phyloP scores from a whole-genome alignment of 2,113 vertebrate genomes.

The Poecile atricapillus region DNA sequence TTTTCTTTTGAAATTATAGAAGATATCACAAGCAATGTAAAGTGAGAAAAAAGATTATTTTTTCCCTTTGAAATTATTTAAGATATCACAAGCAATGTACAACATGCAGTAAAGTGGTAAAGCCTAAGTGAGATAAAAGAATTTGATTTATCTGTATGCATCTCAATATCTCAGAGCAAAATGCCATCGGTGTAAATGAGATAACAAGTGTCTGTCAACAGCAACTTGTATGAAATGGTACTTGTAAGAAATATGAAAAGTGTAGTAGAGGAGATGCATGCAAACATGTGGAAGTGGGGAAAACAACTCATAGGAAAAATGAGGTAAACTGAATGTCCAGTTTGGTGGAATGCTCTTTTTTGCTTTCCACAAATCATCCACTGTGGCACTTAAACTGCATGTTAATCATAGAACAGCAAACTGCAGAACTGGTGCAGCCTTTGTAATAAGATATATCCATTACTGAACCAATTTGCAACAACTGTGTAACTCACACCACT shows the following conservation, averaged over 20 bases:
- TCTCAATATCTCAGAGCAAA: not conserved
- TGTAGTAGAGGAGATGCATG: not conserved
- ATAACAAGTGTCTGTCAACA: not conserved
- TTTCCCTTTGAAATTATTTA: not conserved
- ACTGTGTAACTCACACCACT: not conserved
- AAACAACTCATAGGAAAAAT: not conserved
- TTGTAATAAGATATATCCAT: not conserved
- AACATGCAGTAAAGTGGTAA: not conserved
- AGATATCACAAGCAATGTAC: not conserved
- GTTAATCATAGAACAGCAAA: not conserved
- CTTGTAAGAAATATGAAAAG: not conserved
- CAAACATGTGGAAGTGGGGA: not conserved
- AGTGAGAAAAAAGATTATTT: not conserved
- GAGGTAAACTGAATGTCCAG: not conserved
- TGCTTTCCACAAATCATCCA: not conserved
- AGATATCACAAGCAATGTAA: not conserved
- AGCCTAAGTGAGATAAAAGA: not conserved
- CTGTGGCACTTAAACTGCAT: not conserved
- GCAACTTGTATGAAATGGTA: not conserved
- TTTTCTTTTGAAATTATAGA: not conserved
- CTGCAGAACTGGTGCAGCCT: not conserved
- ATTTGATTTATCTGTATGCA: not conserved
- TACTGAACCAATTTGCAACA: not conserved
- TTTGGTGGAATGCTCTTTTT: not conserved
- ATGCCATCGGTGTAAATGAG: not conserved